Evolutionary conservation across 2,888 invertebrate species (phyloP).

Genomic region (Drosophila setosimentum): DNA sequence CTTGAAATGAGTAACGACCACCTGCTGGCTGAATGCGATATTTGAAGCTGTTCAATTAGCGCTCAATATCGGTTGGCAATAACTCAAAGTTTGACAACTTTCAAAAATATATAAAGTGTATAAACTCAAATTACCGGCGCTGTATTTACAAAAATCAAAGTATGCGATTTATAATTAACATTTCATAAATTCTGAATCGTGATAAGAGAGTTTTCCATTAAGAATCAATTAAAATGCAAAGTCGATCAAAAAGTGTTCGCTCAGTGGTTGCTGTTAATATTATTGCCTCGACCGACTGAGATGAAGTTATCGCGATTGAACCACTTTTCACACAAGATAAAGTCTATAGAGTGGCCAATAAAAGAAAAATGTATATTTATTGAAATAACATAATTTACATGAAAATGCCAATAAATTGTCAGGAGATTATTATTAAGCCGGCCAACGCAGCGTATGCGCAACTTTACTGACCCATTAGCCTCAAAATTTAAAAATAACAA

Average conservation of each 20-base stretch:
- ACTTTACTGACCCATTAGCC: constrained; percentile 60
- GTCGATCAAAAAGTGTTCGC: constrained; percentile 41
- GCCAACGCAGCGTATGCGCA: constrained; percentile 46
- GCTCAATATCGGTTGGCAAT: constrained; percentile 50
- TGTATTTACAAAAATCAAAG: constrained; percentile 42
- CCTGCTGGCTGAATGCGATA: constrained; percentile 61
- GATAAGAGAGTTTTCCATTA: constrained; percentile 79
- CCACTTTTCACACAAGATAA: constrained; percentile 78
- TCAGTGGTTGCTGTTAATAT: constrained; percentile 18
- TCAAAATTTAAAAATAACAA: constrained; percentile 13
- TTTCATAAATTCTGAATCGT: constrained; percentile 79
- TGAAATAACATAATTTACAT: constrained; percentile 78
- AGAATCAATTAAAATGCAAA: constrained; percentile 80
- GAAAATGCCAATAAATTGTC: constrained; percentile 74
- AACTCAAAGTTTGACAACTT: constrained; percentile 72
- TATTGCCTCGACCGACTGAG: constrained; percentile 42
- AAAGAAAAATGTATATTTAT: constrained; percentile 73
- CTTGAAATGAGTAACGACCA: constrained; percentile 28
- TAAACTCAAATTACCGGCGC: constrained; percentile 60
- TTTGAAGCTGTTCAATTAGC: constrained; percentile 62
- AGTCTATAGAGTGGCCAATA: constrained; percentile 70
- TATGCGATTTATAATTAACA: constrained; percentile 74
- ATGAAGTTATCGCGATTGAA: constrained; percentile 77
- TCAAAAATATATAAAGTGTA: constrained; percentile 52
- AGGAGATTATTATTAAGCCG: constrained; percentile 55